phyloP scores from a whole-genome alignment of 2,797 vertebrate genomes.

The Malurus splendens region DNA sequence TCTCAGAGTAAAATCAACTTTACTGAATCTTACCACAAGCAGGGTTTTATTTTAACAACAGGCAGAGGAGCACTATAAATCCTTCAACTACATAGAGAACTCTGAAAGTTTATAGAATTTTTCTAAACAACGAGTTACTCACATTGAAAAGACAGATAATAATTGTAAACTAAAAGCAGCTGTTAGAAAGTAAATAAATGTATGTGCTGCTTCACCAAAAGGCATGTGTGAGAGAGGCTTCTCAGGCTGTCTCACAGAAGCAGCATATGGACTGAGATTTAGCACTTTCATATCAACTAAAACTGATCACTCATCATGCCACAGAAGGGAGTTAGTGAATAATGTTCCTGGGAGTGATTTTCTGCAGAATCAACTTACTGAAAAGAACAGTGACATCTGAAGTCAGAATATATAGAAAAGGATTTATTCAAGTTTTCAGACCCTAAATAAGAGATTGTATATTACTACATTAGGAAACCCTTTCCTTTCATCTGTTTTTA shows the following conservation, averaged over 20 bases:
- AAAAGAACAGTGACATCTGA: not conserved
- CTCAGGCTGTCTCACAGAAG: not conserved
- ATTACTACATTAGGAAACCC: not conserved
- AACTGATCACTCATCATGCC: not conserved
- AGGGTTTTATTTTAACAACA: not conserved
- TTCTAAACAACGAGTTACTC: not conserved
- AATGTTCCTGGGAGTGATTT: not conserved
- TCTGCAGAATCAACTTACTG: not conserved
- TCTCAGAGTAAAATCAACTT: not conserved
- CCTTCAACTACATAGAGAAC: not conserved
- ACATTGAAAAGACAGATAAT: not conserved
- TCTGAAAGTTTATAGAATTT: accelerated
- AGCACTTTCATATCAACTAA: not conserved
- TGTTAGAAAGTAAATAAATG: not conserved
- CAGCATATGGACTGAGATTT: not conserved
- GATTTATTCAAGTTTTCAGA: not conserved
- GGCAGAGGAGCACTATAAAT: not conserved
- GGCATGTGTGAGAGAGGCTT: not conserved
- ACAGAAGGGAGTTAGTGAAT: not conserved
- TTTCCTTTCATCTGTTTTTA: not conserved
- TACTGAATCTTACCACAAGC: not conserved
- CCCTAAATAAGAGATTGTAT: not conserved
- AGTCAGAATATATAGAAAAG: not conserved
- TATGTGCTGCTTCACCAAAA: not conserved
- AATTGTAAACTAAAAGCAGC: not conserved